Conservation (phyloP, 2,888 invertebrate species). For the Drosophila mercatorum region DNA sequence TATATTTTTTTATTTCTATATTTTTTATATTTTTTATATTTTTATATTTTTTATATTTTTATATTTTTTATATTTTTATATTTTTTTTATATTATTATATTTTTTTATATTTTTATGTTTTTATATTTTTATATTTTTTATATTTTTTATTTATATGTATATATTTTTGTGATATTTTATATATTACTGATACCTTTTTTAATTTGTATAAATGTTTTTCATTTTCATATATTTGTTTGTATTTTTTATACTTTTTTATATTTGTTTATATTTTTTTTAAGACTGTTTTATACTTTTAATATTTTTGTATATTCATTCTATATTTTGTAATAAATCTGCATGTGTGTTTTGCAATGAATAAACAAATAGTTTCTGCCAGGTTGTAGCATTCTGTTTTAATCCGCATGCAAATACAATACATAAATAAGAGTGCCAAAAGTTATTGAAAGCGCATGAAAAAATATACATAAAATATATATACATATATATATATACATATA, state of each 20-base stretch:
- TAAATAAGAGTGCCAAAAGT: slow-evolving; percentile 28
- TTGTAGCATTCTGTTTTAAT: slow-evolving; percentile 15
- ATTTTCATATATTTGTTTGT: no score
- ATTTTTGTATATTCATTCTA: neutral
- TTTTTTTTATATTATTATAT: no score
- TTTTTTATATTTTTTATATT: no score
- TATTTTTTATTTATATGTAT: neutral
- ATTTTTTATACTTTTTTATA: no score
- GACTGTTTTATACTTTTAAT: neutral
- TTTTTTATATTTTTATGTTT: no score
- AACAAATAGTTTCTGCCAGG: slow-evolving; percentile 24
- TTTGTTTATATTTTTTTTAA: neutral
- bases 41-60: no score
- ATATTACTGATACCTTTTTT: no score
- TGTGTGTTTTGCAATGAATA: slow-evolving; percentile 6
- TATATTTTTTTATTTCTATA: no score
- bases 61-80: no score
- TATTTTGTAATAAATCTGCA: neutral
- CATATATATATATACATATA: neutral
- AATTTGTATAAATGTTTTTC: no score
- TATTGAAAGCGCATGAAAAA: slow-evolving; percentile 13
- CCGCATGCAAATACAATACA: slow-evolving; percentile 12
- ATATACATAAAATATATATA: slow-evolving; percentile 1
- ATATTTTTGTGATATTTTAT: neutral
- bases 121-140: no score